Conservation (phyloP, 1,140 invertebrate genomes). For the Atta cephalotes region DNA sequence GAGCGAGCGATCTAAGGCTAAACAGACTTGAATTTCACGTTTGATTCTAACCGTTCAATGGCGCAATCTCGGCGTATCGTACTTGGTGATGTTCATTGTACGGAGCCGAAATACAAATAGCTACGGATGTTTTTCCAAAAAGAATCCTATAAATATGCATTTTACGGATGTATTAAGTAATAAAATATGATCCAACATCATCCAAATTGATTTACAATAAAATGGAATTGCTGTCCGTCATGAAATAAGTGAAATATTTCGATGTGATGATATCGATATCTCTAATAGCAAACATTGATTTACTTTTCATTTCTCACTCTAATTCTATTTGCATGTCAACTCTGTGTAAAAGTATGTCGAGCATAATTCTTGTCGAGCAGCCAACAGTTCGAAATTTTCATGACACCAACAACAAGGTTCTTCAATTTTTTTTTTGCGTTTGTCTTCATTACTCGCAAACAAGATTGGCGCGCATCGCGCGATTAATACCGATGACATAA, state of each 20-base stretch:
- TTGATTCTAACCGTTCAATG: conserved; percentile 48
- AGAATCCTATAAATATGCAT: neutral
- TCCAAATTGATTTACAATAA: neutral
- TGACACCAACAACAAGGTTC: too few species aligned
- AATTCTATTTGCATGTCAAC: neutral
- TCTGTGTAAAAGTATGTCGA: neutral
- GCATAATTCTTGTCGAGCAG: neutral
- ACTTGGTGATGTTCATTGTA: neutral
- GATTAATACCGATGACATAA: conserved; percentile 61
- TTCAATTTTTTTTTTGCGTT: neutral
- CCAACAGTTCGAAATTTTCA: neutral
- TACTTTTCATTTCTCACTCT: neutral
- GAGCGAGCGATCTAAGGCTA: conserved; percentile 65
- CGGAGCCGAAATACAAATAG: neutral
- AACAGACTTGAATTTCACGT: conserved; percentile 69
- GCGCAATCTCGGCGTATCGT: conserved; percentile 8
- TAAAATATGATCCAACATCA: neutral
- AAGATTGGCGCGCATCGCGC: neutral
- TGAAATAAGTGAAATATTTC: neutral
- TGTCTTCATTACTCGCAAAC: neutral
- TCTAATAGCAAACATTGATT: neutral
- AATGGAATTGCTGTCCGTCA: neutral
- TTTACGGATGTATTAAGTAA: neutral
- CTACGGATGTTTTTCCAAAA: neutral
- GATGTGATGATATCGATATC: too few species aligned